Evolutionary conservation across 2,888 invertebrate genomes (phyloP), one percentile per base, ranked within the genome.

Genomic region (Tachystola acroxantha): DNA sequence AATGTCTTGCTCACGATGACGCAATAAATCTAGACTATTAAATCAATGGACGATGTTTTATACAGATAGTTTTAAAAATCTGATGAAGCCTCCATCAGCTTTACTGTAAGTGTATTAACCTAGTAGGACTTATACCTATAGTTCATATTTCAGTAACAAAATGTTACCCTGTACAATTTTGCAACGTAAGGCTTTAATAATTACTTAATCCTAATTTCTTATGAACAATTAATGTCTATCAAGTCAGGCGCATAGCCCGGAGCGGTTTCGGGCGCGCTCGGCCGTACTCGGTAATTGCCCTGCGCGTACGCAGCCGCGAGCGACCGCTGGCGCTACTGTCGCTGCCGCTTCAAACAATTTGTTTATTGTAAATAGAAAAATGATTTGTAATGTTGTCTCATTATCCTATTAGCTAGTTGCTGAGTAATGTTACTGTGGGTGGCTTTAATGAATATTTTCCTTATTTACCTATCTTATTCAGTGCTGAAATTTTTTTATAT

Each of bases 141-240:
- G n/a, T n/a, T n/a, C n/a, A n/a, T n/a, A n/a, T n/a, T n/a, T n/a
- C n/a, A n/a, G n/a, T n/a, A n/a, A n/a, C n/a, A n/a, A n/a, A n/a
- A n/a, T n/a, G n/a, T n/a, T n/a, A n/a, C n/a, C n/a, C n/a, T n/a
- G n/a, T n/a, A n/a, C n/a, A n/a, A n/a, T n/a, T n/a, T n/a, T n/a
- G n/a, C n/a, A n/a, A n/a, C n/a, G n/a, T n/a, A n/a, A n/a, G n/a
- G n/a, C 55, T 46, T 54, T 53, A 45, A 58, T 64, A 68, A 71
- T 71, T 65, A 67, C 57, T 49, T 45, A 43, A 46, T 48, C 53
- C 53, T 67, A 63, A 66, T 69, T 58, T 54, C 56, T 68, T 60
- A 41, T 48, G 55, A 62, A 74, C 73, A 73, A 78, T 80, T 77
- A 79, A 69, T 54, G 76, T 80, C 78, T 57, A 69, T 79, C 78